Evolutionary conservation across 1,140 invertebrate genomes (phyloP).

Genomic region (Olivierus martensii): DNA sequence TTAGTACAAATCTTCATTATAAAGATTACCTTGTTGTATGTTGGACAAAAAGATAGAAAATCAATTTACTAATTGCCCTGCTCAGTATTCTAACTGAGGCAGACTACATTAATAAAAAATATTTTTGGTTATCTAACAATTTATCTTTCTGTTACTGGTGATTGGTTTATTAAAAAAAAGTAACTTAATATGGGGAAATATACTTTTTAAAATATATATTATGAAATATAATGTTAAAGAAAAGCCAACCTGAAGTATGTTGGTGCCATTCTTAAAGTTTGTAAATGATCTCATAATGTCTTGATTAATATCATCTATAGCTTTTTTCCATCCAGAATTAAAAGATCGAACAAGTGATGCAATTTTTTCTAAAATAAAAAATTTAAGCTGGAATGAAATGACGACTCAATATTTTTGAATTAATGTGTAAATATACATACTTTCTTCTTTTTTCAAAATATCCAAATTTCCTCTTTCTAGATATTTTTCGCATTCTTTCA

Average conservation of each 20-base stretch:
- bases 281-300: conserved; percentile 93
- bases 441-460: conserved; percentile 64
- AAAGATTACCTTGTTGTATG: no score
- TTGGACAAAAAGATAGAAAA: no score
- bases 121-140: neutral
- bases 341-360: conserved; percentile 73
- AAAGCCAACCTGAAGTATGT: conserved; percentile 51
- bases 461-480: conserved; percentile 67
- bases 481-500: conserved; percentile 83
- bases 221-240: no score
- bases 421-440: conserved; percentile 32
- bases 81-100: no score
- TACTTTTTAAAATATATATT: no score
- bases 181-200: no score
- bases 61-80: no score
- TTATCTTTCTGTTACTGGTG: no score
- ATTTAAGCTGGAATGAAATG: neutral
- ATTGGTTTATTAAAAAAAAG: no score
- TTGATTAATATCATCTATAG: conserved; percentile 83
- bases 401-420: no score
- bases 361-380: conserved; percentile 45
- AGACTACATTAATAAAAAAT: neutral
- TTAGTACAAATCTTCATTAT: no score
- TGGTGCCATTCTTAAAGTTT: conserved; percentile 86
- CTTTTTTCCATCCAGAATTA: conserved; percentile 82